phyloP scores from a whole-genome alignment of 1,140 invertebrate species.

The Eurosta solidaginis region DNA sequence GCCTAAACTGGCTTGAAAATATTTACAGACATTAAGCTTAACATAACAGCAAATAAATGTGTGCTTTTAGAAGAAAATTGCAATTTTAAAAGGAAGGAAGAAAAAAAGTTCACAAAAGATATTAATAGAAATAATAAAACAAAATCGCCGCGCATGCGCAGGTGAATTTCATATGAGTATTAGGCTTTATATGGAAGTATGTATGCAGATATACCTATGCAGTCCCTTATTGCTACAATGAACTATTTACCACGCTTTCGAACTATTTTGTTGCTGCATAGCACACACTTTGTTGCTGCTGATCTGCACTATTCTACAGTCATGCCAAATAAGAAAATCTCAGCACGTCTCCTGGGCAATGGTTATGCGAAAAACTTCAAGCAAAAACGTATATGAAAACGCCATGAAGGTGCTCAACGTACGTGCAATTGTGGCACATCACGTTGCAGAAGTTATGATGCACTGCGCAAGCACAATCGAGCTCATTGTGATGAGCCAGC shows the following conservation, averaged over 20 bases:
- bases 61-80: too few relatives aligned
- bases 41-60: too few relatives aligned
- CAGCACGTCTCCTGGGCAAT: neutral
- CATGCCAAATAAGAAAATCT: neutral
- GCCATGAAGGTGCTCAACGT: neutral
- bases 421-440: neutral
- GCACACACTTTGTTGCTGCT: neutral
- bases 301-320: neutral
- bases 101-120: too few relatives aligned
- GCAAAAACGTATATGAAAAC: neutral
- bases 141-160: constrained; percentile 50
- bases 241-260: neutral
- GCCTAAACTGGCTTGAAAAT: too few relatives aligned
- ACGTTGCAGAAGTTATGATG: neutral
- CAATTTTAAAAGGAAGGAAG: too few relatives aligned
- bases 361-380: constrained; percentile 20
- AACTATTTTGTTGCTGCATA: neutral
- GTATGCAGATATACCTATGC: neutral
- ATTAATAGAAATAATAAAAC: neutral
- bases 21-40: too few relatives aligned
- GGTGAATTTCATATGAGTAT: constrained; percentile 44
- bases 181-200: neutral
- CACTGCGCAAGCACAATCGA: neutral
- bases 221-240: neutral
- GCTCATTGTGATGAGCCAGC: neutral